Evolutionary conservation across 1,140 invertebrate genomes (phyloP).

Genomic region (Ceratitis capitata): DNA sequence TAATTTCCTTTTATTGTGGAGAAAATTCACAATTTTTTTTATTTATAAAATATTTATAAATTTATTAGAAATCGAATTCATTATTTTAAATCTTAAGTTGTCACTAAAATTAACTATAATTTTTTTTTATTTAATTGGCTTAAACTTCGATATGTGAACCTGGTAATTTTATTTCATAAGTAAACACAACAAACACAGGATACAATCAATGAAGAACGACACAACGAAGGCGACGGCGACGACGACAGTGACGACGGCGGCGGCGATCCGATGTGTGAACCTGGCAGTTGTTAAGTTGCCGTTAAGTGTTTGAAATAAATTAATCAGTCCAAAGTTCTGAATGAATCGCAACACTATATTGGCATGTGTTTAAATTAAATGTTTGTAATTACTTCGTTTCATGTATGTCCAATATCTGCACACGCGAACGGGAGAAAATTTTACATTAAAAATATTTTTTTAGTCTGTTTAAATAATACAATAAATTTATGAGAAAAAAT

Average conservation of each 20-base stretch:
- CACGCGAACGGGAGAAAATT: too few species aligned
- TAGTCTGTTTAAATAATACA: too few species aligned
- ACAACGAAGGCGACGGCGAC: slow-evolving; percentile 23
- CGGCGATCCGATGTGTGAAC: background rate
- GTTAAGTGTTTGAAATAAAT: background rate
- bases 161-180: background rate
- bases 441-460: too few species aligned
- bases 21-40: background rate
- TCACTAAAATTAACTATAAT: too few species aligned
- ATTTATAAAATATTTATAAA: too few species aligned
- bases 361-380: background rate
- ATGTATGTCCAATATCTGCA: too few species aligned
- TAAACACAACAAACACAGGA: slow-evolving; percentile 1
- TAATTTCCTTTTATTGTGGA: background rate
- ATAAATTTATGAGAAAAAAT: background rate
- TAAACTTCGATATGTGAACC: background rate
- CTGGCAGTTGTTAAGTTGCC: background rate
- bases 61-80: too few species aligned
- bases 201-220: slow-evolving; percentile 3
- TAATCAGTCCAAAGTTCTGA: background rate
- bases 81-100: too few species aligned
- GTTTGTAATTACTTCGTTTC: too few species aligned
- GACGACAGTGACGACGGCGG: background rate
- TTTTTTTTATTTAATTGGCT: background rate
- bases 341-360: background rate